Evolutionary conservation across 2,113 vertebrate genomes (phyloP).

Genomic region (Gymnogyps californianus): DNA sequence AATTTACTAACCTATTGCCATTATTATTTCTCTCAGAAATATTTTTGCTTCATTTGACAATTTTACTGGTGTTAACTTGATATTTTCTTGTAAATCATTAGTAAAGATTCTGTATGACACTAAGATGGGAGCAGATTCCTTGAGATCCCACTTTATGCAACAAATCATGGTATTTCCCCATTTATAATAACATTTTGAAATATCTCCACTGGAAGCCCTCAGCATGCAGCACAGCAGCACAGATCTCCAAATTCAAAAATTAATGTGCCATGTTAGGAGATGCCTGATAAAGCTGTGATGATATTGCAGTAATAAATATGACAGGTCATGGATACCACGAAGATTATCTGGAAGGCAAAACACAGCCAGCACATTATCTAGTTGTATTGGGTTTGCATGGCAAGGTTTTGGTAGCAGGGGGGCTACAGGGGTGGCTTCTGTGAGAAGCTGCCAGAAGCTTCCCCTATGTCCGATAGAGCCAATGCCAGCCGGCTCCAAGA

Average conservation of each 20-base stretch:
- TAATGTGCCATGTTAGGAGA: not conserved
- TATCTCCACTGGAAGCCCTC: not conserved
- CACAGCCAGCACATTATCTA: not conserved
- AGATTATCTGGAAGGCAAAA: not conserved
- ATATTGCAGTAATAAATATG: not conserved
- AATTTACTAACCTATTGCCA: not conserved
- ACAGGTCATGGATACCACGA: not conserved
- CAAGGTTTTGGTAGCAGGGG: not conserved
- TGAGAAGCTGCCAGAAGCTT: no score
- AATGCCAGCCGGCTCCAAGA: no score
- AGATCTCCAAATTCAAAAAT: not conserved
- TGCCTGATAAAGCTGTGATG: not conserved
- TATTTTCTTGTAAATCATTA: not conserved
- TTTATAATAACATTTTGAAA: not conserved
- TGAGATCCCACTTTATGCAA: not conserved
- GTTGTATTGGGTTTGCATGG: not conserved
- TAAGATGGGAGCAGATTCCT: not conserved
- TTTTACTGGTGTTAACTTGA: not conserved
- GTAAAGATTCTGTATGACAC: not conserved
- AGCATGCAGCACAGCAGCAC: not conserved
- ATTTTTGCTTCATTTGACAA: not conserved
- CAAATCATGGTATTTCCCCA: not conserved
- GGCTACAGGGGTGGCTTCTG: no score
- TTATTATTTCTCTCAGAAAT: not conserved
- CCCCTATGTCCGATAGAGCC: no score